phyloP scores from a whole-genome alignment of 2,113 vertebrate genomes.

The Psilopsiagon aurifrons region DNA sequence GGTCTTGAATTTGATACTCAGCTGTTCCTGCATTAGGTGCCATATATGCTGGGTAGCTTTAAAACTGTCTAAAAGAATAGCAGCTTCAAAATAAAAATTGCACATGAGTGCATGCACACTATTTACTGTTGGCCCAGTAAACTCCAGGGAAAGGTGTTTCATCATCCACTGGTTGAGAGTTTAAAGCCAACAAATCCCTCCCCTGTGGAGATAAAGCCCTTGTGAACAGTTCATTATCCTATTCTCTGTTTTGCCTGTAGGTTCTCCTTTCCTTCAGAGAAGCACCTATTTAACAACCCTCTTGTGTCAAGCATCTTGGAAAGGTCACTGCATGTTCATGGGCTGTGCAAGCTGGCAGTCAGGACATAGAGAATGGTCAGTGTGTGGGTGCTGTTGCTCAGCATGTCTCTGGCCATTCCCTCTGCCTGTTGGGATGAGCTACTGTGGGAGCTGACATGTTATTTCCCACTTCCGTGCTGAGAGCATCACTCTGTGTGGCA shows the following conservation, averaged over 20 bases:
- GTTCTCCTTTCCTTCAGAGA: neutral
- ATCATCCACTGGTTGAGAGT: constrained; percentile 27
- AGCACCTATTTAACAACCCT: neutral
- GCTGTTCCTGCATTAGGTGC: neutral
- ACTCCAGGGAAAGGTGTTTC: neutral
- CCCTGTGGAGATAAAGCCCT: constrained; percentile 11
- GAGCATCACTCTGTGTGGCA: neutral
- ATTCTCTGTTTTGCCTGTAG: constrained; percentile 9
- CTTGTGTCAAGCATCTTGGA: neutral
- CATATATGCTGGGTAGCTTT: neutral
- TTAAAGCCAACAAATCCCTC: constrained; percentile 44
- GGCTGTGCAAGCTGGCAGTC: neutral
- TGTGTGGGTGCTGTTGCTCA: neutral
- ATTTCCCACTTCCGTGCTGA: accelerated
- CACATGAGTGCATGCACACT: accelerated
- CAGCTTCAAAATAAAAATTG: neutral
- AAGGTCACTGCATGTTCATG: neutral
- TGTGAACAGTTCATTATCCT: constrained; percentile 37
- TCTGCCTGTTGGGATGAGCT: neutral
- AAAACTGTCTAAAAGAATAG: neutral
- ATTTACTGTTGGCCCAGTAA: constrained; percentile 23
- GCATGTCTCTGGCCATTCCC: neutral
- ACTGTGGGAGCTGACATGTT: neutral
- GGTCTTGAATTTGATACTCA: neutral
- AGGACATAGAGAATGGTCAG: neutral